Base-by-base conservation (phyloP, 1,140 invertebrate genomes). In the Cyphomyrmex costatus region DNA sequence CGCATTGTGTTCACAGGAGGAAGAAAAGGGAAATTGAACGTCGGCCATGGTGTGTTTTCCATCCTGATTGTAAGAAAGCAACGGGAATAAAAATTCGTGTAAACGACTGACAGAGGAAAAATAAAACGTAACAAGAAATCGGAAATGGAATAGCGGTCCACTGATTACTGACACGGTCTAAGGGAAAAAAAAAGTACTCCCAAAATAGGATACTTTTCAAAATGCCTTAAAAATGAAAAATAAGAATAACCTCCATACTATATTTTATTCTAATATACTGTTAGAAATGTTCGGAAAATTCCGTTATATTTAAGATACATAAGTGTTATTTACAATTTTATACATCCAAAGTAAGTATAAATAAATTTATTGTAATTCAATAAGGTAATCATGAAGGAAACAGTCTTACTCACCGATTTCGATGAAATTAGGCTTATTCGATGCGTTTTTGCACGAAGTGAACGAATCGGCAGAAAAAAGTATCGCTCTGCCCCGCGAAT, bases 1-100 rank as follows among this genome's bases (percentile, higher is more conserved):
- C 86, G 82, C 89, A 79, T 91, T 87, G 87, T 86, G 86, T 89
- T 92, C 83, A 56, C 84, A 74, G 70, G 68, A 80, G 60, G 84
- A 89, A 89, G 85, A 85, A 83, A 82, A 79, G 85, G 84, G 74
- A 89, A 91, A 90, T 91, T 90, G 89, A 83, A 83, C n/a, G 65
- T 88, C 70, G 85, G 68, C 84, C 66, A 51, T 53, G 53, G 12
- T 30, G 73, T 61, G 66, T 74, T 83, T 74, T 46, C 51, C 14
- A 19, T 12, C n/a, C 8, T 24, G 12, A 12, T 21, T 46, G 27
- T 30, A 46, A 70, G 60, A 79, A 63, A 46, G n/a, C 60, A 86
- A 8, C 24, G 36, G 60, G 30, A 86, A 80, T 80, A 76, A 74
- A 24, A 61, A 71, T 24, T 27, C 36, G 16, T 27, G 60, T 66